Evolutionary conservation across 1,140 invertebrate genomes (phyloP), one percentile per base, ranked within the genome.

Genomic region (Maconellicoccus hirsutus): DNA sequence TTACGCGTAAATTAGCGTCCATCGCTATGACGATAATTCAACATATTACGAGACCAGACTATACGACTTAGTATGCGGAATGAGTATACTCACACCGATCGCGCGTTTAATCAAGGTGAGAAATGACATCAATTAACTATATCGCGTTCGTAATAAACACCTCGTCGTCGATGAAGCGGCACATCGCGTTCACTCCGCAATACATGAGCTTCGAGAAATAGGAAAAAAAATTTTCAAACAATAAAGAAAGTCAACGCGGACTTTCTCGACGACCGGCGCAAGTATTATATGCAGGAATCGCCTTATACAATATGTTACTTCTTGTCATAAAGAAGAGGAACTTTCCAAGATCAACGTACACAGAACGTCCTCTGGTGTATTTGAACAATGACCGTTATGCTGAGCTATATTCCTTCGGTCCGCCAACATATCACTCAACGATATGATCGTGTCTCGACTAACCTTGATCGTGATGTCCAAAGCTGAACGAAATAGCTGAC

Each of bases 101-200:
- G 61, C 61, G 3, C 3, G 22, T 23, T 66, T 16, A 66, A 66
- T 66, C 61, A 66, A 66, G 61, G 61, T 66, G 61, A 66, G 61
- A 66, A 66, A 66, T 25, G 61, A 66, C 61, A 66, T 66, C 61
- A 66, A 66, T 66, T 66, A 66, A 23, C 61, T 66, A 66, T 12
- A 23, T 66, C 25, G 61, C 61, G 61, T 25, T 25, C 21, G 61
- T 12, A 66, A 66, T 66, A 66, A 66, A 66, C 61, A 23, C 61
- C 61, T 66, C 61, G 52, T 22, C 16, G 61, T 66, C 22, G 25
- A 26, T 66, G 61, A 66, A 66, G 19, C n/a, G n/a, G n/a, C 16
- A 8, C 25, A 22, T 8, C 61, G 52, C 3, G 21, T n/a, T 59
- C 52, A 59, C 16, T 66, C 25, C 6, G 16, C 3, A 23, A 16